Conservation (phyloP, 2,113 vertebrate genomes). For the Centropus unirufus region DNA sequence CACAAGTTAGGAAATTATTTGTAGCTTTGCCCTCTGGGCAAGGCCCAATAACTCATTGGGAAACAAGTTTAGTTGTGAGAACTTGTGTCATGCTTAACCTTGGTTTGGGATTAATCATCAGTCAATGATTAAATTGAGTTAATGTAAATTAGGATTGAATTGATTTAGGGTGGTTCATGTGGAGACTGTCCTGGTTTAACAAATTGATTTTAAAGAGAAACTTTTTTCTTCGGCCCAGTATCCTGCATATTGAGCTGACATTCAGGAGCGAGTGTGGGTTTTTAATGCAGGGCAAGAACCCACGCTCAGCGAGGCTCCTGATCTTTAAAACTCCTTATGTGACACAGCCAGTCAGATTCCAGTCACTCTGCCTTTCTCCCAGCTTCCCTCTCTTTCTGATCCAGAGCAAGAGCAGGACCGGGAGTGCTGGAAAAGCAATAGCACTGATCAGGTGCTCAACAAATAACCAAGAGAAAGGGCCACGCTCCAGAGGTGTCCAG, state of each 20-base stretch:
- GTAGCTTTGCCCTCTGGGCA: not conserved
- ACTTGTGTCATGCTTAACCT: constrained; percentile 36
- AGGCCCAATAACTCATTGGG: not conserved
- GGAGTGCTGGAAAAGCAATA: not conserved
- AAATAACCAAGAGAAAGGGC: not conserved
- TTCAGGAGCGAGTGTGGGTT: not conserved
- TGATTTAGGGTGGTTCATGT: constrained; percentile 8
- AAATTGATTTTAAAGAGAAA: constrained; percentile 17
- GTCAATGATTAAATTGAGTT: constrained; percentile 10
- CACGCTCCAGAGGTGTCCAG: not conserved
- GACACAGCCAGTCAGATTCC: fast-evolving
- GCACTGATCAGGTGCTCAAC: not conserved
- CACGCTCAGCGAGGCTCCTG: not conserved
- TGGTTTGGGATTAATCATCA: constrained; percentile 31
- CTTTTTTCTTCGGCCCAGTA: not conserved
- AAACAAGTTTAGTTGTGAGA: not conserved
- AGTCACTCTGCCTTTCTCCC: not conserved
- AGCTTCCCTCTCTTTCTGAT: not conserved
- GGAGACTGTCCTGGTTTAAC: not conserved
- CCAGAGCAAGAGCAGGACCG: not conserved
- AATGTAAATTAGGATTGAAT: constrained; percentile 39
- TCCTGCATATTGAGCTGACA: not conserved
- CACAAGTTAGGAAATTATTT: fast-evolving
- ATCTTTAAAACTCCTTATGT: not conserved
- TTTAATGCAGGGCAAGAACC: not conserved